Conservation (phyloP, 1,140 invertebrate species). For the Zophobas atratus region DNA sequence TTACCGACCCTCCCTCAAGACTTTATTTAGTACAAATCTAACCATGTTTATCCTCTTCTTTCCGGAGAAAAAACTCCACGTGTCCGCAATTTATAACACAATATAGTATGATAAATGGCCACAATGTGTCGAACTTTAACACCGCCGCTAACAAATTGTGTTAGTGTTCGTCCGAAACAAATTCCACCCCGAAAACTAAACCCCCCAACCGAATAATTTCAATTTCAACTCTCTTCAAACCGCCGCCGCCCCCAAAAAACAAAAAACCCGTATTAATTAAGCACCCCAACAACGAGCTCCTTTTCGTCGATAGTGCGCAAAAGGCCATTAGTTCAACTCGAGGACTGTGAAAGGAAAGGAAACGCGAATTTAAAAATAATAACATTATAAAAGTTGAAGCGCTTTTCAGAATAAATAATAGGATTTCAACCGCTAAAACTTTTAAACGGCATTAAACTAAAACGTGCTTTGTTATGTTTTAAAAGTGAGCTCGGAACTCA, state of each 20-base stretch:
- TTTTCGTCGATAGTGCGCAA: slow-evolving; percentile 17
- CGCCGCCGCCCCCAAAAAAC: not conserved
- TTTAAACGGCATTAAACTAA: slow-evolving; percentile 42
- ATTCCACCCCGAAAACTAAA: too few species aligned
- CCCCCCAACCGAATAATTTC: too few species aligned
- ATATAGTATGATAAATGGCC: too few species aligned
- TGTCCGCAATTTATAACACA: too few species aligned
- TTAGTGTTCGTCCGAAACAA: too few species aligned
- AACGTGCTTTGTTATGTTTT: slow-evolving; percentile 34
- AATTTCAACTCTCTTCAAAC: too few species aligned
- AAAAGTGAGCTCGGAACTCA: slow-evolving; percentile 32
- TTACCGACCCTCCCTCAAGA: too few species aligned
- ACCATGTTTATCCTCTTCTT: too few species aligned
- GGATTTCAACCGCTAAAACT: slow-evolving; percentile 45
- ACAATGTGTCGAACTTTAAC: too few species aligned
- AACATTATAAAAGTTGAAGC: slow-evolving; percentile 42
- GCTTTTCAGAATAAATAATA: slow-evolving; percentile 47
- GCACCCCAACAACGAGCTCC: not conserved
- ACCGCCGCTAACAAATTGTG: too few species aligned
- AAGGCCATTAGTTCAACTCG: slow-evolving; percentile 15
- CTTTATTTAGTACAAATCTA: too few species aligned
- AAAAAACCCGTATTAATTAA: slow-evolving; percentile 16
- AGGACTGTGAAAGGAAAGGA: slow-evolving; percentile 27
- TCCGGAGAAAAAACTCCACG: too few species aligned
- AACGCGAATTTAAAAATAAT: slow-evolving; percentile 45